Evolutionary conservation across 2,797 vertebrate species (phyloP).

Genomic region (Pogoniulus pusillus): DNA sequence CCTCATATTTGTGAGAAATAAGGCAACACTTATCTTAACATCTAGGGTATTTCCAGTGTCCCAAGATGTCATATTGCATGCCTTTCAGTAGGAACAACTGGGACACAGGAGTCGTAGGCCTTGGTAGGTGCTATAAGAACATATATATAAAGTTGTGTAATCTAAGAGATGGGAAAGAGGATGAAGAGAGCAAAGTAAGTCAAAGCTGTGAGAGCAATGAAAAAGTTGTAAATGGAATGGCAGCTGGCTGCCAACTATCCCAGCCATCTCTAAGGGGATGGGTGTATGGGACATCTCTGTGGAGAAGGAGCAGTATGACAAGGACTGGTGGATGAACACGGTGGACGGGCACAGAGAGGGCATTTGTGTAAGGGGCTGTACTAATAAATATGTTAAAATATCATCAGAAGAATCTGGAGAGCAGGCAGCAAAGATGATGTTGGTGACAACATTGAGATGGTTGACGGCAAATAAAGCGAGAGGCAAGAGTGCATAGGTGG

Average conservation of each 20-base stretch:
- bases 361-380: not conserved
- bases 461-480: not conserved
- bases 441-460: not conserved
- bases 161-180: not conserved
- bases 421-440: not conserved
- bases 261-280: not conserved
- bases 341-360: not conserved
- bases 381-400: not conserved
- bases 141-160: not conserved
- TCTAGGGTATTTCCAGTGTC: not conserved
- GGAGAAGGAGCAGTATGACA: not conserved
- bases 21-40: not conserved
- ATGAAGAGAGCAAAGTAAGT: not conserved
- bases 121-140: not conserved
- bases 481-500: fast-evolving
- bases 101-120: fast-evolving
- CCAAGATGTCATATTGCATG: not conserved
- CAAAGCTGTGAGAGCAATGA: not conserved
- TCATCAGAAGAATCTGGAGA: not conserved
- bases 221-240: not conserved
- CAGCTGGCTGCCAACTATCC: not conserved
- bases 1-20: not conserved
- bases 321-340: not conserved
- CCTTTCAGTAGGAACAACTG: not conserved
- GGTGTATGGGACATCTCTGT: not conserved